Evolutionary conservation across 2,113 vertebrate species (phyloP).

Genomic region (Oenanthe melanoleuca): DNA sequence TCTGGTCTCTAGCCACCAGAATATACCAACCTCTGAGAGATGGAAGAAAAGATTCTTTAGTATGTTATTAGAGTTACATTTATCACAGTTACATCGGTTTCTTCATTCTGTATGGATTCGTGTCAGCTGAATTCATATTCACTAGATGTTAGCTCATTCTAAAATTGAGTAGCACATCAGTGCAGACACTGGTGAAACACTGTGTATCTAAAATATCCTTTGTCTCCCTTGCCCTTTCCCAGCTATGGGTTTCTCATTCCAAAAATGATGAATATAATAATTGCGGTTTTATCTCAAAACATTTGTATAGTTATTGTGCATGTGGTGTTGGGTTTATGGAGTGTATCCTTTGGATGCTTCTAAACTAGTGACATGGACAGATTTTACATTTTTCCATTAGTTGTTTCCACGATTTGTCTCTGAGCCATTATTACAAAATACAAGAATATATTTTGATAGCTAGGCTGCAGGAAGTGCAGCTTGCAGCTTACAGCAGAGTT

Average conservation of each 20-base stretch:
- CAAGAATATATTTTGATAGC: not conserved
- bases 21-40: not conserved
- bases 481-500: not conserved
- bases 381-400: not conserved
- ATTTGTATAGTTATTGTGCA: not conserved
- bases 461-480: not conserved
- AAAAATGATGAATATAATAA: not conserved
- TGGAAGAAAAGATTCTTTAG: not conserved
- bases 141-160: not conserved
- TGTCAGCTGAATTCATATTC: not conserved
- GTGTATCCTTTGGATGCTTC: not conserved
- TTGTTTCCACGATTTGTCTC: not conserved
- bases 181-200: not conserved
- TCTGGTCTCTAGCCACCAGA: not conserved
- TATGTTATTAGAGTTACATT: not conserved
- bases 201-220: not conserved
- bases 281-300: not conserved
- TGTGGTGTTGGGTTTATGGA: not conserved
- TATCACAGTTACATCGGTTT: not conserved
- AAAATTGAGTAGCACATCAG: not conserved
- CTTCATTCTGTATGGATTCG: not conserved
- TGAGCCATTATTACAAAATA: not conserved
- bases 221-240: not conserved
- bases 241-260: not conserved
- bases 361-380: not conserved